phyloP scores from a whole-genome alignment of 1,140 invertebrate species.

The Centruroides vittatus region DNA sequence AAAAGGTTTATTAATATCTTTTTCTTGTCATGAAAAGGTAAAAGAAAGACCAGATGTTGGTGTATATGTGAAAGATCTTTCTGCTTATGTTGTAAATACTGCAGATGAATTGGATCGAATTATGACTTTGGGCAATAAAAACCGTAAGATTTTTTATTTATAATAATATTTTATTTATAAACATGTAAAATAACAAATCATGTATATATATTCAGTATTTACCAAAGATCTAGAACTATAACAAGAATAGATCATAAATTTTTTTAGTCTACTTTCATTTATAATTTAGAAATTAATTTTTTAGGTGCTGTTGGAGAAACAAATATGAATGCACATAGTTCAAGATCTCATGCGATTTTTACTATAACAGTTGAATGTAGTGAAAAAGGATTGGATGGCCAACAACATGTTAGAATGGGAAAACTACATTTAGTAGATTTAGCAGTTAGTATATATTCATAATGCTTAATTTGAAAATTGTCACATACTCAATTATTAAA shows the following conservation, averaged over 20 bases:
- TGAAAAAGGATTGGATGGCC: slow-evolving; percentile 42
- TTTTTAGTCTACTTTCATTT: slow-evolving; percentile 6
- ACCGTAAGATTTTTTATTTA: slow-evolving; percentile 33
- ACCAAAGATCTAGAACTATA: too few relatives aligned
- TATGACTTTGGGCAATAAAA: slow-evolving; percentile 67
- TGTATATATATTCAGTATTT: too few relatives aligned
- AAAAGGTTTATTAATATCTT: neutral
- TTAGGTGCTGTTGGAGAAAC: slow-evolving; percentile 54
- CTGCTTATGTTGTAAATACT: slow-evolving; percentile 60
- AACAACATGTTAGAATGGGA: slow-evolving; percentile 53
- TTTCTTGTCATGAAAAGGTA: slow-evolving; percentile 29
- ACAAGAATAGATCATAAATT: neutral
- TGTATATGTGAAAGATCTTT: slow-evolving; percentile 65
- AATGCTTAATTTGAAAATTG: neutral
- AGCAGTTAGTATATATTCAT: slow-evolving; percentile 41
- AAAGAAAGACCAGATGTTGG: slow-evolving; percentile 65
- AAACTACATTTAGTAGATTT: slow-evolving; percentile 71
- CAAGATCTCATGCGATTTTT: slow-evolving; percentile 76
- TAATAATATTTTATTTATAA: too few relatives aligned
- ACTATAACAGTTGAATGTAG: slow-evolving; percentile 72
- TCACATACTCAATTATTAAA: too few relatives aligned
- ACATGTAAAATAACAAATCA: too few relatives aligned
- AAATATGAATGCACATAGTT: slow-evolving; percentile 74
- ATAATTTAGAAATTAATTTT: neutral
- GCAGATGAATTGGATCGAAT: slow-evolving; percentile 65